Evolutionary conservation across 2,797 vertebrate species (phyloP).

Genomic region (Antrozous pallidus): DNA sequence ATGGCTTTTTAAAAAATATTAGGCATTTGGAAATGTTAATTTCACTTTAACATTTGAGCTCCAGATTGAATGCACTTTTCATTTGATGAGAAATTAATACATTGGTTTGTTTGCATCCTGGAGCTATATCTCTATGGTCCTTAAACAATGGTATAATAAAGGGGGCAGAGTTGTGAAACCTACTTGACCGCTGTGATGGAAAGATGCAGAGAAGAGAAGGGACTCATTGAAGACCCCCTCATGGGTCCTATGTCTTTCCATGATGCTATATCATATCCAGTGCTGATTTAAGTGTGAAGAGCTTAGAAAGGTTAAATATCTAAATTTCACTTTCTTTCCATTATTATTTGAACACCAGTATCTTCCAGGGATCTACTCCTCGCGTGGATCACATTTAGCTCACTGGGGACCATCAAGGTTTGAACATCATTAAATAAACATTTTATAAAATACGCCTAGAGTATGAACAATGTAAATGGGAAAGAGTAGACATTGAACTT

Average conservation of each 20-base stretch:
- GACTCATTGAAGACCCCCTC: accelerated
- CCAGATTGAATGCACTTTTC: neutral
- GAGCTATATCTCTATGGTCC: neutral
- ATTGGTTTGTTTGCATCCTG: neutral
- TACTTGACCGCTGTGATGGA: neutral
- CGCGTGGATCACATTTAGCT: neutral
- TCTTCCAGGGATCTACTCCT: neutral
- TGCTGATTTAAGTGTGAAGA: neutral
- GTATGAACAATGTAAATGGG: neutral
- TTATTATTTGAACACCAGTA: neutral
- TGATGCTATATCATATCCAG: accelerated
- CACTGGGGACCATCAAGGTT: neutral
- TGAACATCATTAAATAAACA: neutral
- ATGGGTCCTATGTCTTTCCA: neutral
- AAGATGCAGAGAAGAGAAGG: neutral
- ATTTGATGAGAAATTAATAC: neutral
- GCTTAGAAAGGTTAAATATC: neutral
- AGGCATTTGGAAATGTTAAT: neutral
- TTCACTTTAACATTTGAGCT: neutral
- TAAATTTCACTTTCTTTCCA: neutral
- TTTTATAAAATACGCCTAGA: neutral
- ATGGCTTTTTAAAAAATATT: neutral
- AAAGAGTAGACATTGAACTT: neutral
- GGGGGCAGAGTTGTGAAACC: neutral
- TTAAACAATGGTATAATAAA: neutral